Percentiles rank a stretch among this genome's conserved stretches.
phyloP scores from a whole-genome alignment of 1,140 invertebrate genomes.

The Mizuhopecten yessoensis region DNA sequence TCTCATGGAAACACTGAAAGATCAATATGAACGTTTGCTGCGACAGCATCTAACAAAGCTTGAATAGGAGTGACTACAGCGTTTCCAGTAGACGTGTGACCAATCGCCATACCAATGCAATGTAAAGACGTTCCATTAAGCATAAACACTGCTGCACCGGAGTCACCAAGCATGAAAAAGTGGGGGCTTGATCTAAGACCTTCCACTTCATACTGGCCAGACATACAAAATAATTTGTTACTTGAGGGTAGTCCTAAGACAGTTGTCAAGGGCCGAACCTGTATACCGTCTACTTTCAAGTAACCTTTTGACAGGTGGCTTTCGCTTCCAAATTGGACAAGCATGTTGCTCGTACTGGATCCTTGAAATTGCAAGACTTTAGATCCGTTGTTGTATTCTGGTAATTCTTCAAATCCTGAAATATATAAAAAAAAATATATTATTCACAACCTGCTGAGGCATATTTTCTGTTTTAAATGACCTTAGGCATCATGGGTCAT shows the following conservation, averaged over 20 bases:
- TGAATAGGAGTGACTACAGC: not conserved
- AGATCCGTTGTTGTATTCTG: not conserved
- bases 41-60: not conserved
- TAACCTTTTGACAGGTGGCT: not conserved
- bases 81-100: not conserved
- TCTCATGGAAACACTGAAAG: no score
- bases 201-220: not conserved
- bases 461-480: no score
- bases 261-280: no score
- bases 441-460: no score
- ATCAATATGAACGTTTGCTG: no score
- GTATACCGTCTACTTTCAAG: not conserved
- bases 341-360: not conserved
- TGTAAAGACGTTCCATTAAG: not conserved
- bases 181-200: not conserved
- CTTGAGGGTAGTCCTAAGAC: not conserved
- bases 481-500: no score
- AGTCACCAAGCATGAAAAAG: no score
- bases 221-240: not conserved
- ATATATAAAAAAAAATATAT: no score
- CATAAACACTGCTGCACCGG: not conserved
- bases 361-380: not conserved
- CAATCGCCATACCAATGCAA: not conserved
- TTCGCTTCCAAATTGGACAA: not conserved
- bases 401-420: not conserved